phyloP scores from a whole-genome alignment of 2,888 invertebrate genomes.

The Tinea trinotella region DNA sequence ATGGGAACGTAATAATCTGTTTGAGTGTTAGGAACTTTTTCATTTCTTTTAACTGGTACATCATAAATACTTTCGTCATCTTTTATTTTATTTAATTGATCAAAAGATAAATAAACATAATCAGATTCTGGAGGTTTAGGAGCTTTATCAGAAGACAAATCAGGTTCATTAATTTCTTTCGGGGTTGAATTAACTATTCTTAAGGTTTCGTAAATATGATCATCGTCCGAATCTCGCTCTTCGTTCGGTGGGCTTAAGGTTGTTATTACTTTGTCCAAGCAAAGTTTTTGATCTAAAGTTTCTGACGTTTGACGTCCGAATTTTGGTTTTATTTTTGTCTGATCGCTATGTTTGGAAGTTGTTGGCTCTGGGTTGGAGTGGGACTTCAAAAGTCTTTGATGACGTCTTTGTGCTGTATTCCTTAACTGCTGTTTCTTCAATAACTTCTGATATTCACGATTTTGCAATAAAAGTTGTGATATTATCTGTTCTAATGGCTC shows the following conservation, averaged over 20 bases:
- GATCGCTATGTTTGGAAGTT: constrained; percentile 45
- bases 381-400: constrained; percentile 70
- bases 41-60: constrained; percentile 51
- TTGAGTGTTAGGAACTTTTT: constrained; percentile 34
- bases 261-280: constrained; percentile 29
- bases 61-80: constrained; percentile 52
- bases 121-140: constrained; percentile 54
- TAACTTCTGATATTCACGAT: constrained; percentile 84
- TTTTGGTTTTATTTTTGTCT: constrained; percentile 47
- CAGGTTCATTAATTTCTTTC: constrained; percentile 31
- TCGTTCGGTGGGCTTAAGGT: constrained; percentile 31
- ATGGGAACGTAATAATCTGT: constrained; percentile 52
- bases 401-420: constrained; percentile 65
- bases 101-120: constrained; percentile 64
- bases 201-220: constrained; percentile 75
- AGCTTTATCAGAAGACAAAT: constrained; percentile 26
- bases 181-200: constrained; percentile 38
- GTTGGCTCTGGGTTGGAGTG: constrained; percentile 65
- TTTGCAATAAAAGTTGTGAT: constrained; percentile 86
- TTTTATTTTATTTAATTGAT: constrained; percentile 43
- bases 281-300: constrained; percentile 33
- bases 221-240: constrained; percentile 49
- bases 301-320: constrained; percentile 52
- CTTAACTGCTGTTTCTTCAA: constrained; percentile 80
- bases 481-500: constrained; percentile 84